Conservation (phyloP, 35 echinoderm and acorn worm genomes). For the Anneissia japonica region DNA sequence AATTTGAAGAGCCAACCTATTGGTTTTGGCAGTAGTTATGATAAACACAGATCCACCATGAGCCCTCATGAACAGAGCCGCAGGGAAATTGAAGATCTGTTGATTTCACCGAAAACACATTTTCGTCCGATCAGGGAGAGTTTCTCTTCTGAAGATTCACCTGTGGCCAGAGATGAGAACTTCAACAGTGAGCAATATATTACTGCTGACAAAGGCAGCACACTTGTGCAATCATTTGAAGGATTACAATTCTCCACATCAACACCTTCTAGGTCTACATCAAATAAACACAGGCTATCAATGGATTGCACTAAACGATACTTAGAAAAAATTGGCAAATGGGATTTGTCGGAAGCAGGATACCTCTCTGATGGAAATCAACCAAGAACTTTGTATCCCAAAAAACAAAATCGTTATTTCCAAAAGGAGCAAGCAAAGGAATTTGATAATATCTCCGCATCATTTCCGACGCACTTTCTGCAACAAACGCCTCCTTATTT, state of each 20-base stretch:
- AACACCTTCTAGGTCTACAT: neutral
- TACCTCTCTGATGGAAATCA: neutral
- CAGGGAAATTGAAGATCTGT: conserved; percentile 23
- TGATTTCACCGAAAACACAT: conserved; percentile 62
- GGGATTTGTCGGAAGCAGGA: neutral
- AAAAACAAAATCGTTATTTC: neutral
- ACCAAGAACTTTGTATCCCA: neutral
- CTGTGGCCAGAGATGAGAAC: conserved; percentile 9
- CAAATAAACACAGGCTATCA: neutral
- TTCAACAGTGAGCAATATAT: neutral
- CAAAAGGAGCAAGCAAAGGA: neutral
- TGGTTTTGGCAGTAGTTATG: conserved; percentile 6
- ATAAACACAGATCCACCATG: neutral
- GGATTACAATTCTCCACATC: neutral
- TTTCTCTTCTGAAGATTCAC: conserved; percentile 31
- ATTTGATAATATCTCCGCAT: neutral
- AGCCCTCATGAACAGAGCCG: neutral
- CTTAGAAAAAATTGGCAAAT: neutral
- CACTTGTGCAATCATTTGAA: neutral
- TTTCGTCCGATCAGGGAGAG: conserved; percentile 44
- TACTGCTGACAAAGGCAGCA: neutral
- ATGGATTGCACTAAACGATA: neutral
- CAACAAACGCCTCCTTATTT: neutral
- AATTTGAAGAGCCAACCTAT: conserved; percentile 7
- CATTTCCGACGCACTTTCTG: neutral